Base-by-base conservation (phyloP, 1,140 invertebrate species). In the Vanessa tameamea region DNA sequence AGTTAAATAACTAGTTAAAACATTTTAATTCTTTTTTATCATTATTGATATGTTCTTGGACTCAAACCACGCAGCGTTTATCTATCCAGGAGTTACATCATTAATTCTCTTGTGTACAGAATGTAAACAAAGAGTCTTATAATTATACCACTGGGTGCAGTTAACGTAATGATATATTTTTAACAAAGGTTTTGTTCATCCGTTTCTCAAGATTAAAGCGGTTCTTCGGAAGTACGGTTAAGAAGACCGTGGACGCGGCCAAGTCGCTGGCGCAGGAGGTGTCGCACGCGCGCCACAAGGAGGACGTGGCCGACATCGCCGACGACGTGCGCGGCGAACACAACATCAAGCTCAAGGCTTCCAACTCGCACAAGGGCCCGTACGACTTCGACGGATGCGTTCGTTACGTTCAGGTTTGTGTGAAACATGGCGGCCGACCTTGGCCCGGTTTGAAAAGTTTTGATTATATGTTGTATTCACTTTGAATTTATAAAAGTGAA, bases 291-390 rank as follows among this genome's bases (percentile, higher is more conserved):
- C 89, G 97, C 1, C 97, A 97, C 83, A 97, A 96, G 82, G 97
- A 98, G 80, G 97, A 98, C 83, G 95, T 96, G 6, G 95, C 96
- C 55, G 96, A 97, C 83, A 97, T 97, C 51, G 95, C 96, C 16
- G 97, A 98, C 83, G 97, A 98, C 75, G 97, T 97, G 63, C 94
- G 95, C 47, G 96, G 96, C 2, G 97, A 98, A 81, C 96, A 97
- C 75, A 96, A 96, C 77, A 97, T 98, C 73, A 98, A 98, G 93
- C 94, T 99, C 26, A 99, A 99, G 92, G 97, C 97, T 0, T 97
- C 97, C 0, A 98, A 97, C 78, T 98, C 97, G 72, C 97, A 99
- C 87, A 99, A 99, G 92, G 98, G 98, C 2, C 98, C 98, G 0
- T 98, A 98, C 87, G 98, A 99, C 84, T 99, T 99, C 91, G 97